Percentiles rank a stretch among this genome's conserved stretches.
phyloP scores from a whole-genome alignment of 2,888 invertebrate species.

The Philereme transversata region DNA sequence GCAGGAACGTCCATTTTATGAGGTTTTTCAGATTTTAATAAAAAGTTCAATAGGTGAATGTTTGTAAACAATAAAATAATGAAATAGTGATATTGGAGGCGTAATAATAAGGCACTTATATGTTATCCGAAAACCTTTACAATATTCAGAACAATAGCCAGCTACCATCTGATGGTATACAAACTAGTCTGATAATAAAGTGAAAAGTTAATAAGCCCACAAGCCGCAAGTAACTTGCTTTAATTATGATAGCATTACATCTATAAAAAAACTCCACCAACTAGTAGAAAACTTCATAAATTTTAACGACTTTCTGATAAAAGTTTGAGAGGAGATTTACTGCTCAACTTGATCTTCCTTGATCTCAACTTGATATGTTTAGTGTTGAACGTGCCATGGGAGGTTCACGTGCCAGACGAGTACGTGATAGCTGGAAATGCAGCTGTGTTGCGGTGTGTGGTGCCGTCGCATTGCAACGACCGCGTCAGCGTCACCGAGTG shows the following conservation, averaged over 20 bases:
- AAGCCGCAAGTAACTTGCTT: not conserved
- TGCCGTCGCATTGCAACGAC: constrained; percentile 94
- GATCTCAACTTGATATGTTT: constrained; percentile 14
- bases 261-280: constrained; percentile 2
- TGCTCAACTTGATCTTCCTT: constrained; percentile 3
- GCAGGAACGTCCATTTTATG: not conserved
- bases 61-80: too few relatives aligned
- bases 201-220: not conserved
- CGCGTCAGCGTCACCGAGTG: constrained; percentile 95
- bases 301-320: constrained; percentile 9
- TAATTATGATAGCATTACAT: constrained; percentile 8
- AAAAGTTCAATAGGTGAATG: not conserved
- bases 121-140: not conserved
- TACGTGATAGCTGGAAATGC: constrained; percentile 96
- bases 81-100: too few relatives aligned
- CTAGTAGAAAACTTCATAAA: constrained; percentile 7
- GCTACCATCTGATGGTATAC: not conserved
- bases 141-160: not conserved
- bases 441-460: constrained; percentile 94
- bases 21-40: not conserved
- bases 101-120: too few relatives aligned
- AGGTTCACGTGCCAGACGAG: constrained; percentile 95
- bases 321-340: constrained; percentile 4
- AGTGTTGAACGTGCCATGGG: constrained; percentile 94
- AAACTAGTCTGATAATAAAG: not conserved